A percentile compares a stretch with the other conserved stretches of the same genome.
Conservation (phyloP, 2,888 invertebrate genomes). For the Drosophila antonietae region DNA sequence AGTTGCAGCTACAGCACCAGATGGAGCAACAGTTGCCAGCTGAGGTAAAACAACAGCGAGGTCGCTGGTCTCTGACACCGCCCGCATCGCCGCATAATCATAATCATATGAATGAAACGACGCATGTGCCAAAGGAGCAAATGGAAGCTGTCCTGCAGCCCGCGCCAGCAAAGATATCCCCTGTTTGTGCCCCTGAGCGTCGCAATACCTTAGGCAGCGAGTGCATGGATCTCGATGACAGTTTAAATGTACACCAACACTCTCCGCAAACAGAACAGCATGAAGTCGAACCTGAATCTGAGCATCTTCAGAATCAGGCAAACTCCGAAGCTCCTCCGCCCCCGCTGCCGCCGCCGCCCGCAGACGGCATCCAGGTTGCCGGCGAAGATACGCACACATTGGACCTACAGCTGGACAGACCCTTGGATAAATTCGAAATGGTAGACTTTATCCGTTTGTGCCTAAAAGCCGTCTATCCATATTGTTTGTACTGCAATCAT, state of each 20-base stretch:
- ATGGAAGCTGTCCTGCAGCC: neutral
- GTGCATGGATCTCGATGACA: conserved; percentile 72
- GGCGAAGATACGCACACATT: conserved; percentile 88
- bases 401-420: conserved; percentile 90
- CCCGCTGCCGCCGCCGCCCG: conserved; percentile 52
- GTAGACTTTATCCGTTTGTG: conserved; percentile 90
- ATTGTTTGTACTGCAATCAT: conserved; percentile 94
- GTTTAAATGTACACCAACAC: conserved; percentile 24
- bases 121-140: conserved; percentile 29
- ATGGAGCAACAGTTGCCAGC: conserved; percentile 4
- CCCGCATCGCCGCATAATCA: conserved; percentile 76
- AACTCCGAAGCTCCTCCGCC: conserved; percentile 9
- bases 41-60: conserved; percentile 51
- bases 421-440: conserved; percentile 90
- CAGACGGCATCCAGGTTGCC: conserved; percentile 86
- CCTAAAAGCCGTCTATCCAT: conserved; percentile 88
- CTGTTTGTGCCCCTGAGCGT: conserved; percentile 44
- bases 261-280: neutral
- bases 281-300: neutral
- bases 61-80: conserved; percentile 80
- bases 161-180: neutral
- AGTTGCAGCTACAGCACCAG: conserved; percentile 16
- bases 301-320: neutral
- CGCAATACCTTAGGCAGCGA: conserved; percentile 67
- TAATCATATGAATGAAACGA: conserved; percentile 42